phyloP scores from a whole-genome alignment of 2,888 invertebrate species.

The Yponomeuta sedellus region DNA sequence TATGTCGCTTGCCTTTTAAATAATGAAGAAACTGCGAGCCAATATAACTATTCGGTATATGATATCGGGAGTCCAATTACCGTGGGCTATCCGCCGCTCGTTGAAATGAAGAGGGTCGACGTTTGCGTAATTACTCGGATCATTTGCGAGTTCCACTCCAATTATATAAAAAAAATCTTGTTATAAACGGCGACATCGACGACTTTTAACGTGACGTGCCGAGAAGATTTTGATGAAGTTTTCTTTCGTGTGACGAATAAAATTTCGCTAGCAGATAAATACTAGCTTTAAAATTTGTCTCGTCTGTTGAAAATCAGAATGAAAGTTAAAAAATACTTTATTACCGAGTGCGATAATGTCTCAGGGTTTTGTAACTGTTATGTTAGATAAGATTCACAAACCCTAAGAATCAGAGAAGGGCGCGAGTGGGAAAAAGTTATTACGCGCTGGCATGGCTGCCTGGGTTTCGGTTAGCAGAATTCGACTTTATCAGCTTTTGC shows the following conservation, averaged over 20 bases:
- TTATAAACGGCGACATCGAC: slow-evolving; percentile 49
- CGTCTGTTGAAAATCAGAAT: neutral
- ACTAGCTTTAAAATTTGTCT: neutral
- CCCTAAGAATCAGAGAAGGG: neutral
- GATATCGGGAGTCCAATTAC: slow-evolving; percentile 50
- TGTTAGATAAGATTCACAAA: neutral
- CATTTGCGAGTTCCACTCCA: slow-evolving; percentile 67
- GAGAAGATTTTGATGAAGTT: neutral
- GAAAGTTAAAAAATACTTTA: neutral
- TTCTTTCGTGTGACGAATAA: neutral
- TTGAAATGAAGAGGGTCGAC: slow-evolving; percentile 72
- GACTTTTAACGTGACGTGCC: slow-evolving; percentile 16
- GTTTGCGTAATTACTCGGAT: slow-evolving; percentile 71
- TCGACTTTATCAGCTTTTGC: slow-evolving; percentile 7
- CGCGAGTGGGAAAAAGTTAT: neutral
- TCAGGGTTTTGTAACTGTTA: neutral
- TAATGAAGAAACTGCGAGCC: slow-evolving; percentile 10
- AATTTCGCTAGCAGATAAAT: neutral
- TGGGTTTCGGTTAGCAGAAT: neutral
- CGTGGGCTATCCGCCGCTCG: slow-evolving; percentile 37
- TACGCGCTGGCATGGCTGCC: neutral
- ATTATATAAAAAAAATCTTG: slow-evolving; percentile 64
- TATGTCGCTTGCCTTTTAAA: neutral
- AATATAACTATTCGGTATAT: slow-evolving; percentile 33
- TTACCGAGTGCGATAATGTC: neutral